Evolutionary conservation across 1,140 invertebrate species (phyloP).

Genomic region (Rhynchophorus ferrugineus): DNA sequence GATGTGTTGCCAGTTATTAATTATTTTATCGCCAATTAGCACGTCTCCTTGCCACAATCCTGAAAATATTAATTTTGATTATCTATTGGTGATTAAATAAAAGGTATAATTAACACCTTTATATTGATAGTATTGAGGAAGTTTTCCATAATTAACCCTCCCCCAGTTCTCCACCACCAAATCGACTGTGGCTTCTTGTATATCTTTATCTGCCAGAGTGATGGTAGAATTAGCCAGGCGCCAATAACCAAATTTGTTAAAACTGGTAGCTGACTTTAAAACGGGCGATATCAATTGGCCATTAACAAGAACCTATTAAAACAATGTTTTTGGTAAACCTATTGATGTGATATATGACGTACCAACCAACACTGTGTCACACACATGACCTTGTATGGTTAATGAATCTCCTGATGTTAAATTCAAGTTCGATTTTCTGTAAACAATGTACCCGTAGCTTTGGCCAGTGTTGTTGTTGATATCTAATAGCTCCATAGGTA

Average conservation of each 20-base stretch:
- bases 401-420: conserved; percentile 32
- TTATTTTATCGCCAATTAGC: conserved; percentile 36
- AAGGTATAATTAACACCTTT: no score
- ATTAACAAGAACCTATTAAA: conserved; percentile 43
- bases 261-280: conserved; percentile 28
- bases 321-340: neutral
- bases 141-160: conserved; percentile 47
- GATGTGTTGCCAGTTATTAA: conserved; percentile 44
- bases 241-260: conserved; percentile 45
- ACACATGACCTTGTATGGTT: conserved; percentile 42
- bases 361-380: conserved; percentile 46
- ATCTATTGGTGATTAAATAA: no score
- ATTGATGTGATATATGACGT: neutral
- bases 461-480: conserved; percentile 50
- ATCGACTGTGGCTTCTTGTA: conserved; percentile 40
- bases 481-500: conserved; percentile 50
- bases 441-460: conserved; percentile 52
- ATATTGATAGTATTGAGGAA: conserved; percentile 40
- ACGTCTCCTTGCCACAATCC: conserved; percentile 44
- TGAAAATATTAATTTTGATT: no score
- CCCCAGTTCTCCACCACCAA: conserved; percentile 55
- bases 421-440: conserved; percentile 36
- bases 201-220: conserved; percentile 14
- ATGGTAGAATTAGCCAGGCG: conserved; percentile 33
- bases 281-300: conserved; percentile 38